Conservation (phyloP, 30 jellyfish, hydroid and myxozoan genomes). For the Aurelia sp. region DNA sequence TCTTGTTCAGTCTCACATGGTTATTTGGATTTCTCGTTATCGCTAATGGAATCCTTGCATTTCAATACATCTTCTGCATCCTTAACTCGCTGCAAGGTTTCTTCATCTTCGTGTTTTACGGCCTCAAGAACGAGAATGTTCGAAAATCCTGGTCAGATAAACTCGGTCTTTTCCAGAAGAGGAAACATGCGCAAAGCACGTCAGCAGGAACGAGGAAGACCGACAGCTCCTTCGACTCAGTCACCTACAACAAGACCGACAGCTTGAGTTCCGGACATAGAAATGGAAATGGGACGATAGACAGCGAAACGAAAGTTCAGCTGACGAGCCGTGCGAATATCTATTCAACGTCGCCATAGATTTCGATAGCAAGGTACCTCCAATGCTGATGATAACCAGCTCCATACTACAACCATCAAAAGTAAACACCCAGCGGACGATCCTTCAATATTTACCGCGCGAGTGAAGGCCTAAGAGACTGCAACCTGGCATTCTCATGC, state of each 20-base stretch:
- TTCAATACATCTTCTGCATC: slow-evolving; percentile 89
- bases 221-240: slow-evolving; percentile 66
- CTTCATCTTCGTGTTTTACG: slow-evolving; percentile 76
- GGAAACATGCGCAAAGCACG: slow-evolving; percentile 12
- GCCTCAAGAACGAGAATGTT: slow-evolving; percentile 78
- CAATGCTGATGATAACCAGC: too few species aligned
- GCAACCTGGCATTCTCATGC: too few species aligned
- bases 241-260: slow-evolving; percentile 56
- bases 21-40: slow-evolving; percentile 82
- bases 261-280: slow-evolving; percentile 38
- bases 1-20: slow-evolving; percentile 93
- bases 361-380: not conserved
- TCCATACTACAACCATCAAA: too few species aligned
- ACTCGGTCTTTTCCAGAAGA: slow-evolving; percentile 15
- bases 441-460: too few species aligned
- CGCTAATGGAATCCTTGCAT: slow-evolving; percentile 67
- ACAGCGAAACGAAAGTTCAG: slow-evolving; percentile 28
- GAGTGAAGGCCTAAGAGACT: not conserved
- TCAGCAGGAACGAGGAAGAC: slow-evolving; percentile 58
- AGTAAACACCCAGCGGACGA: too few species aligned
- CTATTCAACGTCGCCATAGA: slow-evolving; percentile 37
- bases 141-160: slow-evolving; percentile 82
- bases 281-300: slow-evolving; percentile 19
- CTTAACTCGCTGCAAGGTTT: slow-evolving; percentile 81
- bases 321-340: slow-evolving; percentile 44